A percentile compares a stretch with the other conserved stretches of the same genome.
Conservation (phyloP, 2,888 invertebrate genomes). For the Drosophila mimetica region DNA sequence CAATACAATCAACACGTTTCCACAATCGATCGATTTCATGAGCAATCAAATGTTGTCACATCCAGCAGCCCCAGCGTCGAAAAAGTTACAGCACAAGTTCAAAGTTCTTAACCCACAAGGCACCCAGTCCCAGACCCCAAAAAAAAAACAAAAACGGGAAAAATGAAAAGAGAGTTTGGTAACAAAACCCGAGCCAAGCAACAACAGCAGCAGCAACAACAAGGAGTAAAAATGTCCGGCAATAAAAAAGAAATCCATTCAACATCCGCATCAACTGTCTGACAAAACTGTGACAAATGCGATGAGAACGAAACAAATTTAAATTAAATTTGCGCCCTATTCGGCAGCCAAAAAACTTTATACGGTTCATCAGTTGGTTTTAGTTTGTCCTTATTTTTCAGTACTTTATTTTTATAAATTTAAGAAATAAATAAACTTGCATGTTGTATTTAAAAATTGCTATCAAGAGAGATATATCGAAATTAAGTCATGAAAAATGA, state of each 20-base stretch:
- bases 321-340: slow-evolving; percentile 60
- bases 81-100: slow-evolving; percentile 76
- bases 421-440: background rate
- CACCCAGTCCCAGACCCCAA: slow-evolving; percentile 9
- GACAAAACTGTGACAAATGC: slow-evolving; percentile 47
- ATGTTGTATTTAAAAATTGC: background rate
- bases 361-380: slow-evolving; percentile 16
- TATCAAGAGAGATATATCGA: background rate
- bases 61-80: slow-evolving; percentile 63
- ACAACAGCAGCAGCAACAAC: slow-evolving; percentile 45
- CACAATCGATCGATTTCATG: slow-evolving; percentile 79
- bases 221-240: slow-evolving; percentile 24
- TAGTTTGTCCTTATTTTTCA: background rate
- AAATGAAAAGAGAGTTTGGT: slow-evolving; percentile 34
- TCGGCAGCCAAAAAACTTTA: slow-evolving; percentile 15
- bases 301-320: slow-evolving; percentile 55
- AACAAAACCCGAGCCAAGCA: slow-evolving; percentile 29
- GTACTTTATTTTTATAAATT: background rate
- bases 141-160: background rate
- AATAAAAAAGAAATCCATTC: slow-evolving; percentile 69
- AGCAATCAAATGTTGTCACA: slow-evolving; percentile 77
- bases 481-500: too few species aligned
- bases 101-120: slow-evolving; percentile 68
- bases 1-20: slow-evolving; percentile 76
- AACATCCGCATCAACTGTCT: slow-evolving; percentile 43